phyloP scores from a whole-genome alignment of 2,888 invertebrate species.

The Amorpha juglandis region DNA sequence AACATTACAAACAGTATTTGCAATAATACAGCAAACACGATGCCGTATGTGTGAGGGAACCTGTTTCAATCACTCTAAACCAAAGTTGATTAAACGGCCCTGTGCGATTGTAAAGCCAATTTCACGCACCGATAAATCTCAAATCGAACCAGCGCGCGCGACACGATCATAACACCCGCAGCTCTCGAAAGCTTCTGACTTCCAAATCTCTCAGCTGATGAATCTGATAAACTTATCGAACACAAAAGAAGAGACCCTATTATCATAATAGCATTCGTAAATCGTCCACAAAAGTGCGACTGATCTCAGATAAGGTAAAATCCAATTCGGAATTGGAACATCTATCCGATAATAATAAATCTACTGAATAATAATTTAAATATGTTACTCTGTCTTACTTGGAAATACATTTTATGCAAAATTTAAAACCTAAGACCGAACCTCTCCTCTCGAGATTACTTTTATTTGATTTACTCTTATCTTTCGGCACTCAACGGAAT shows the following conservation, averaged over 20 bases:
- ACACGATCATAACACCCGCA: slow-evolving; percentile 34
- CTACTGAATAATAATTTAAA: slow-evolving; percentile 19
- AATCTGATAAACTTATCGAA: slow-evolving; percentile 26
- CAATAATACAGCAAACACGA: slow-evolving; percentile 15
- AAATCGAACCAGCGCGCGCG: slow-evolving; percentile 29
- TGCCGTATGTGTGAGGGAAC: slow-evolving; percentile 32
- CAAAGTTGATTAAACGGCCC: slow-evolving; percentile 53
- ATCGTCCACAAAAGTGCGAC: slow-evolving; percentile 21
- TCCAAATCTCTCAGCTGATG: slow-evolving; percentile 26
- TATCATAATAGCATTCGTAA: slow-evolving; percentile 28
- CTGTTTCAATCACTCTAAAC: slow-evolving; percentile 44
- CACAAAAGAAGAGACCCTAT: slow-evolving; percentile 29
- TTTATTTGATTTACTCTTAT: not conserved
- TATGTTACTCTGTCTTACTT: slow-evolving; percentile 11
- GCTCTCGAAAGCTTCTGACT: slow-evolving; percentile 8
- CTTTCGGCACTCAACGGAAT: not conserved
- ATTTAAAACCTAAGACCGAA: not conserved
- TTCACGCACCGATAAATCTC: slow-evolving; percentile 56
- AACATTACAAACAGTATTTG: slow-evolving; percentile 17
- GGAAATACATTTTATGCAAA: slow-evolving; percentile 12
- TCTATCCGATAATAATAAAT: slow-evolving; percentile 11
- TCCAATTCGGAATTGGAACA: slow-evolving; percentile 24
- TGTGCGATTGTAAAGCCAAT: slow-evolving; percentile 48
- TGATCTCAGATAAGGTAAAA: slow-evolving; percentile 30
- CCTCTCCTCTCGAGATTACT: not conserved